Percentiles rank a stretch among this genome's conserved stretches.
These are phyloP conservation scores for Oryzias woworae DNA, from an alignment of 2,113 vertebrate genomes.

Conservation along the genomic window DNA sequence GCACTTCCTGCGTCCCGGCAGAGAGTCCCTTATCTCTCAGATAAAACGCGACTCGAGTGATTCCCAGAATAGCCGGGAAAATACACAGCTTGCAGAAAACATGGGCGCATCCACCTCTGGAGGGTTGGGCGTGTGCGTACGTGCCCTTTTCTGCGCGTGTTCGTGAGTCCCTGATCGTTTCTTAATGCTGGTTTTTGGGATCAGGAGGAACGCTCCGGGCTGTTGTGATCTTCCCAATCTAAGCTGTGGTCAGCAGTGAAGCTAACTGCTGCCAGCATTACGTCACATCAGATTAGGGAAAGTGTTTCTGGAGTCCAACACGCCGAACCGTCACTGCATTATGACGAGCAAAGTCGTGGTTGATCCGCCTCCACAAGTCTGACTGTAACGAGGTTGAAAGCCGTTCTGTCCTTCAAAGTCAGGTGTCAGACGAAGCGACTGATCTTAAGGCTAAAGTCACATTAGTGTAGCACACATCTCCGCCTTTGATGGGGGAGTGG, in stretches of 20 bases:
- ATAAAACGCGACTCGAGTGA: constrained; percentile 72
- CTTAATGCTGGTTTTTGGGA: constrained; percentile 14
- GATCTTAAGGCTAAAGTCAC: too few relatives aligned
- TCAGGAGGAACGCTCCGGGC: constrained; percentile 26
- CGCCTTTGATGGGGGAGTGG: too few relatives aligned
- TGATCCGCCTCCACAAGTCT: too few relatives aligned
- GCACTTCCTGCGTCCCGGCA: constrained; percentile 78
- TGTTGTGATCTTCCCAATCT: constrained; percentile 40
- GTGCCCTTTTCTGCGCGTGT: constrained; percentile 5
- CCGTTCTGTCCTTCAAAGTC: too few relatives aligned
- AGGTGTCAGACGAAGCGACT: too few relatives aligned
- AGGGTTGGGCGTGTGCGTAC: neutral
- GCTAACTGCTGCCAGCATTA: constrained; percentile 42
- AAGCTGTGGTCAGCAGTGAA: constrained; percentile 48
- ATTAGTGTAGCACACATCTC: too few relatives aligned
- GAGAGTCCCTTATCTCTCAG: constrained; percentile 75
- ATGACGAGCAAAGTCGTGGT: too few relatives aligned
- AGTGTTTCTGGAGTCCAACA: constrained; percentile 13
- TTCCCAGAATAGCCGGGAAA: constrained; percentile 77
- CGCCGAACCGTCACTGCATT: neutral
- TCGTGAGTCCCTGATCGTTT: constrained; percentile 37
- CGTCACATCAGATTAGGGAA: constrained; percentile 39
- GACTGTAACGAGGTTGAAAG: too few relatives aligned
- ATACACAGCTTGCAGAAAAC: constrained; percentile 60
- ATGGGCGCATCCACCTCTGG: constrained; percentile 38